A percentile compares a stretch with the other conserved stretches of the same genome.
These are phyloP conservation scores for Choreutis nemorana DNA, from an alignment of 2,888 invertebrate genomes.

Conservation along the genomic window DNA sequence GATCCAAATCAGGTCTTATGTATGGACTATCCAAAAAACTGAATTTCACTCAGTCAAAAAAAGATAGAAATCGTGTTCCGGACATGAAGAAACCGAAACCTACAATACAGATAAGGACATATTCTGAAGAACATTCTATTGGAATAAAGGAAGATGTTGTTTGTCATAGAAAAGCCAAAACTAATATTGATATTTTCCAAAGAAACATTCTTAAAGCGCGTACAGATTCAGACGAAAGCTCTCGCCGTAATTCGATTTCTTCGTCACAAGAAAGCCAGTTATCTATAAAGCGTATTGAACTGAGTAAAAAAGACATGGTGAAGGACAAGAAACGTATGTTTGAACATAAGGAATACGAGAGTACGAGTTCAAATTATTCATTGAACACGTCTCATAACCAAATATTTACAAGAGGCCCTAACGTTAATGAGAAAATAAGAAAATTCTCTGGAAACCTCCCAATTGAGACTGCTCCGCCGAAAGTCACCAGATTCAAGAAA, in stretches of 20 bases:
- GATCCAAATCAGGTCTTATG: slow-evolving; percentile 33
- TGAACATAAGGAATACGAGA: slow-evolving; percentile 29
- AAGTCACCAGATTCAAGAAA: slow-evolving; percentile 33
- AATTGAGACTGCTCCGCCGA: slow-evolving; percentile 28
- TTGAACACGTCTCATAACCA: slow-evolving; percentile 18
- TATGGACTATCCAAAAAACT: slow-evolving; percentile 42
- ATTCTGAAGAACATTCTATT: slow-evolving; percentile 37
- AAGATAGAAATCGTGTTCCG: slow-evolving; percentile 27
- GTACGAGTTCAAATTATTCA: slow-evolving; percentile 26
- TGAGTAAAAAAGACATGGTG: slow-evolving; percentile 22
- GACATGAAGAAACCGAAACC: slow-evolving; percentile 30
- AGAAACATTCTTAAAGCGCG: slow-evolving; percentile 48
- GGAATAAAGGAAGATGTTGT: slow-evolving; percentile 47
- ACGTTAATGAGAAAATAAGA: slow-evolving; percentile 53
- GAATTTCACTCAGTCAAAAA: slow-evolving; percentile 43
- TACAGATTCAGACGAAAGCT: slow-evolving; percentile 45
- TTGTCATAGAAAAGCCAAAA: slow-evolving; percentile 51
- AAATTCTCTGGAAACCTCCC: slow-evolving; percentile 38
- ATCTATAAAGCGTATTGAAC: slow-evolving; percentile 17
- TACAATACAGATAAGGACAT: slow-evolving; percentile 50
- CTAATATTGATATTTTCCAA: slow-evolving; percentile 59
- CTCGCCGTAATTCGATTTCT: slow-evolving; percentile 36
- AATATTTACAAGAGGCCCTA: slow-evolving; percentile 32
- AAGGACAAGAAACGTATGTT: slow-evolving; percentile 43
- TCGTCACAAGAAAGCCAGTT: slow-evolving; percentile 33